Conservation (phyloP, 2,797 vertebrate species). For the Anabacerthia variegaticeps region DNA sequence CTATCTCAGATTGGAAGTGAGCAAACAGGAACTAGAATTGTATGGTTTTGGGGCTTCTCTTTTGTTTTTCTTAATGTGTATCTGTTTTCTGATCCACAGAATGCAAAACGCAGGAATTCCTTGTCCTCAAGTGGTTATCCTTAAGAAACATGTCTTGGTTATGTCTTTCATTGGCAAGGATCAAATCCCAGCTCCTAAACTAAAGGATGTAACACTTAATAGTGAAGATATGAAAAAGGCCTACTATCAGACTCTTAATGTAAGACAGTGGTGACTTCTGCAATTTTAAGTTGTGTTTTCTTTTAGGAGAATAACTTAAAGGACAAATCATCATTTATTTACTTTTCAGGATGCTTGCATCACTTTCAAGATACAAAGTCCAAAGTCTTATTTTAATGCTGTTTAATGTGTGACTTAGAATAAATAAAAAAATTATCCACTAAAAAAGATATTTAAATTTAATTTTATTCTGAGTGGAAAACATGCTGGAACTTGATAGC, state of each 20-base stretch:
- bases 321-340: neutral
- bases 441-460: neutral
- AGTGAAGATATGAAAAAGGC: slow-evolving; percentile 88
- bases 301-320: neutral
- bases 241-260: slow-evolving; percentile 87
- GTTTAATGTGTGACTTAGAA: slow-evolving; percentile 31
- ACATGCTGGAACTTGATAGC: neutral
- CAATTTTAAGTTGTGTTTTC: neutral
- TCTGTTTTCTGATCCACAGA: slow-evolving; percentile 75
- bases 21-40: neutral
- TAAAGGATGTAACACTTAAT: slow-evolving; percentile 87
- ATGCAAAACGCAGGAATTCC: slow-evolving; percentile 91
- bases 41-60: neutral
- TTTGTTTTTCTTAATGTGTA: neutral
- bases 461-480: neutral
- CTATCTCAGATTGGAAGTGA: neutral
- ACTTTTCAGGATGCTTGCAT: neutral
- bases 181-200: slow-evolving; percentile 92
- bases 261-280: slow-evolving; percentile 70
- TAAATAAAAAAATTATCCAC: neutral
- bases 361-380: neutral
- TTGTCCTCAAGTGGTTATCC: slow-evolving; percentile 89
- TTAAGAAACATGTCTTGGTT: slow-evolving; percentile 96
- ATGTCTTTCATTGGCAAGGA: slow-evolving; percentile 97
- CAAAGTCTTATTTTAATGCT: slow-evolving; percentile 19